Conservation (phyloP, 2,797 vertebrate genomes). For the Rachycentron canadum region DNA sequence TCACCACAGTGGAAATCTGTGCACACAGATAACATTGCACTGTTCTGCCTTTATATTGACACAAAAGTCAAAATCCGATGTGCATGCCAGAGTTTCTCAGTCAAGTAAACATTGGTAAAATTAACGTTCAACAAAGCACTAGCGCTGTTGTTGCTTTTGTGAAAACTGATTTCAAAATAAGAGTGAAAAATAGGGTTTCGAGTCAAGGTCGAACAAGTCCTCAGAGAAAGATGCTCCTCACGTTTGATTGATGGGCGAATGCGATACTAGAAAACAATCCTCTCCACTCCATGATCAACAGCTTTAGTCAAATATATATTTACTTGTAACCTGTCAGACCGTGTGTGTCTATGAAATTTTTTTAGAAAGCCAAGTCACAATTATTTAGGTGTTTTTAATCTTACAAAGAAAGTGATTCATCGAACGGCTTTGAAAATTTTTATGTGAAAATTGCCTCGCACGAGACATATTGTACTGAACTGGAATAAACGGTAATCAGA, state of each 20-base stretch:
- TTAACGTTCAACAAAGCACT: neutral
- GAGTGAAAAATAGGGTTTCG: neutral
- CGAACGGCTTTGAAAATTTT: neutral
- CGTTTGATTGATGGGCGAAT: neutral
- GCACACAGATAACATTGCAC: too few relatives aligned
- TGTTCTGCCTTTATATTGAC: too few relatives aligned
- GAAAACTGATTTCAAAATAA: neutral
- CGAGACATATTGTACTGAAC: neutral
- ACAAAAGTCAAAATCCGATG: too few relatives aligned
- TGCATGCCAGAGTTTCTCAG: neutral
- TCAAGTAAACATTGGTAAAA: neutral
- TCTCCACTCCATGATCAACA: neutral
- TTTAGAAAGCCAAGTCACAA: too few relatives aligned
- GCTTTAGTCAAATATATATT: neutral
- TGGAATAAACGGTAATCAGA: neutral
- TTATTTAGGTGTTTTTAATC: too few relatives aligned
- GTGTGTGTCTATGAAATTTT: too few relatives aligned
- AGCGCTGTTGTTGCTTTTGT: neutral
- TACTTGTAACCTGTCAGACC: neutral
- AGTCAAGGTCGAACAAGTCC: slow-evolving; percentile 10
- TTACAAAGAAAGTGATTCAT: neutral
- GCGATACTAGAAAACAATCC: neutral
- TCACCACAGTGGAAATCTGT: too few relatives aligned
- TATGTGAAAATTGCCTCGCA: neutral
- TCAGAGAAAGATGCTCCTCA: neutral